Conservation (phyloP, 2,113 vertebrate genomes). For the Pomatorhinus ruficollis region DNA sequence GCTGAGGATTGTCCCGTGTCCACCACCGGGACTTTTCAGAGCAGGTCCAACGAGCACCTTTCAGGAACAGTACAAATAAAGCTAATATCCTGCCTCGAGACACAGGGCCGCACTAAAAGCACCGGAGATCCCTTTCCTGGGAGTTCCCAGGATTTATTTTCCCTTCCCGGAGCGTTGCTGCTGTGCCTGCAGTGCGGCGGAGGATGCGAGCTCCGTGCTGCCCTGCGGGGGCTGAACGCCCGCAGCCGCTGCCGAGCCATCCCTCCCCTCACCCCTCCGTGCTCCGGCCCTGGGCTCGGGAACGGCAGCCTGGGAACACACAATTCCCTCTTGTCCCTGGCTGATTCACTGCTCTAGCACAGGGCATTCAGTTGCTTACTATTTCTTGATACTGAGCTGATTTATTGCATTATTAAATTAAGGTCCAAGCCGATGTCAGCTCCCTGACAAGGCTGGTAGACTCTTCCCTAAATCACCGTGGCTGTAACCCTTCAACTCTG, state of each 20-base stretch:
- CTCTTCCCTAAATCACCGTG: not conserved
- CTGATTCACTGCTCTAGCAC: not conserved
- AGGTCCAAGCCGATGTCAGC: not conserved
- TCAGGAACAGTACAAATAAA: not conserved
- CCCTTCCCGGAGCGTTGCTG: accelerated
- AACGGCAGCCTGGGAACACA: not conserved
- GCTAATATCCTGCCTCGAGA: not conserved
- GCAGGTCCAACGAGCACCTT: not conserved
- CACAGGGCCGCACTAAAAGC: not conserved
- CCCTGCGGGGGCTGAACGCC: not conserved
- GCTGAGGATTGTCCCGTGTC: not conserved
- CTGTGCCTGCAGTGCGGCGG: not conserved
- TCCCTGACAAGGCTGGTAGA: not conserved
- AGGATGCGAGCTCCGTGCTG: not conserved
- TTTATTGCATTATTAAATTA: not conserved
- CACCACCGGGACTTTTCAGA: not conserved
- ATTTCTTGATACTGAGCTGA: not conserved
- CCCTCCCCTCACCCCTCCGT: not conserved
- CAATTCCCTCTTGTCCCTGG: not conserved
- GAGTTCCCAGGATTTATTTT: accelerated
- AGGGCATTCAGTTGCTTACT: accelerated
- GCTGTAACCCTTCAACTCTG: not conserved
- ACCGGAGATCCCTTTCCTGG: not conserved
- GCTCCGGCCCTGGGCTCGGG: not conserved
- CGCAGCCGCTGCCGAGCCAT: not conserved